Percentiles rank a stretch among this genome's conserved stretches.
Conservation (phyloP, 2,797 vertebrate genomes). For the Poeciliopsis paucimaculata region DNA sequence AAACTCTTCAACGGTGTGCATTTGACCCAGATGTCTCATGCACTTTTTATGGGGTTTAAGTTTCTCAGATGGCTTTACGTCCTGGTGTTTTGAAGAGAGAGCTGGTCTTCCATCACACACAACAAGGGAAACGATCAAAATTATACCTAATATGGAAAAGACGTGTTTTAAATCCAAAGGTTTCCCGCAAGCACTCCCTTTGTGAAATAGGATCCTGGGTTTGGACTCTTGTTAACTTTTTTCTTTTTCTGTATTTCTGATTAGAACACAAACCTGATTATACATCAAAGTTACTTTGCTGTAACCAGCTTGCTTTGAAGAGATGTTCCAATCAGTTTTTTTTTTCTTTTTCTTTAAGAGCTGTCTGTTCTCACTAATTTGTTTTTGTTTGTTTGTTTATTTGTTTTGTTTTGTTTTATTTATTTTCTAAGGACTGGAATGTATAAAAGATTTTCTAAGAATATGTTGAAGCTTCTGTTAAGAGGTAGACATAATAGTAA, state of each 20-base stretch:
- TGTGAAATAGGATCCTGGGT: background rate
- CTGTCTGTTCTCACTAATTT: background rate
- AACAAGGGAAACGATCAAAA: background rate
- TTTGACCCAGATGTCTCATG: background rate
- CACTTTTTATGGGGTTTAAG: slow-evolving; percentile 4
- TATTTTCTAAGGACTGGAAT: background rate
- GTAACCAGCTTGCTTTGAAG: background rate
- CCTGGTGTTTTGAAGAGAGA: background rate
- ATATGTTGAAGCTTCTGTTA: background rate
- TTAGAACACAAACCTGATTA: background rate
- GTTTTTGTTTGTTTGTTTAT: background rate
- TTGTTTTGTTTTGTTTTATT: background rate
- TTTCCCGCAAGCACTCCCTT: background rate
- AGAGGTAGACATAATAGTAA: too few species aligned
- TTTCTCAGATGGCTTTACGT: slow-evolving; percentile 1
- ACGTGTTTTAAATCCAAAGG: background rate
- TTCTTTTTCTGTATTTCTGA: background rate
- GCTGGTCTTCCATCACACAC: background rate
- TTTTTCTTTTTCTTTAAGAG: background rate
- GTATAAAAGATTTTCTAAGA: background rate
- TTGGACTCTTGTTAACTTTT: background rate
- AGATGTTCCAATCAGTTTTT: background rate
- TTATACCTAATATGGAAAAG: background rate
- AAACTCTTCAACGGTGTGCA: slow-evolving; percentile 3
- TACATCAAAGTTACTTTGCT: background rate